A percentile compares a stretch with the other conserved stretches of the same genome.
Conservation (phyloP, 2,113 vertebrate species). For the Crotalus helleri region DNA sequence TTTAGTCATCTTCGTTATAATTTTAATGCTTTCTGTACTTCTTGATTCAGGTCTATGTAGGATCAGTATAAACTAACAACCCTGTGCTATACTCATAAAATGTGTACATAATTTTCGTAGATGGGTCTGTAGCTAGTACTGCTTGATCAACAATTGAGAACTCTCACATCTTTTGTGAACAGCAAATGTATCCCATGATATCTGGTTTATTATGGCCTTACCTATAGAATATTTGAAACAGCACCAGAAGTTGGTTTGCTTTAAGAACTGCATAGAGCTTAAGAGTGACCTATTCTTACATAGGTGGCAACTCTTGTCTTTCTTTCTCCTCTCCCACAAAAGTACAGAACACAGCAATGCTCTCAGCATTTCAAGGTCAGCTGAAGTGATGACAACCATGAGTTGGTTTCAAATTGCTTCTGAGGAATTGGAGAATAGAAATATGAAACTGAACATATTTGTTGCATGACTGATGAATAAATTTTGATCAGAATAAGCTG, state of each 20-base stretch:
- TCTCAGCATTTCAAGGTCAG: neutral
- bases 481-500: neutral
- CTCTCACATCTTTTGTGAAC: neutral
- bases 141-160: neutral
- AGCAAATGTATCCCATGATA: neutral
- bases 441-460: neutral
- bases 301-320: neutral
- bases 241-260: neutral
- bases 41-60: neutral
- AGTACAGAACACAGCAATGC: neutral
- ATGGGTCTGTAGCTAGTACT: neutral
- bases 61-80: neutral
- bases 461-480: neutral
- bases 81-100: neutral
- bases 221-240: neutral
- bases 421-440: neutral
- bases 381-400: neutral
- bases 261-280: neutral
- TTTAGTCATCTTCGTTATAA: neutral
- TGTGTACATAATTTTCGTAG: neutral
- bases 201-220: neutral
- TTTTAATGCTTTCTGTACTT: neutral
- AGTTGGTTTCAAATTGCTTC: neutral
- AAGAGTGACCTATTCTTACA: neutral
- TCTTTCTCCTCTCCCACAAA: neutral